Conservation (phyloP, 2,888 invertebrate species). For the Apoderus coryli region DNA sequence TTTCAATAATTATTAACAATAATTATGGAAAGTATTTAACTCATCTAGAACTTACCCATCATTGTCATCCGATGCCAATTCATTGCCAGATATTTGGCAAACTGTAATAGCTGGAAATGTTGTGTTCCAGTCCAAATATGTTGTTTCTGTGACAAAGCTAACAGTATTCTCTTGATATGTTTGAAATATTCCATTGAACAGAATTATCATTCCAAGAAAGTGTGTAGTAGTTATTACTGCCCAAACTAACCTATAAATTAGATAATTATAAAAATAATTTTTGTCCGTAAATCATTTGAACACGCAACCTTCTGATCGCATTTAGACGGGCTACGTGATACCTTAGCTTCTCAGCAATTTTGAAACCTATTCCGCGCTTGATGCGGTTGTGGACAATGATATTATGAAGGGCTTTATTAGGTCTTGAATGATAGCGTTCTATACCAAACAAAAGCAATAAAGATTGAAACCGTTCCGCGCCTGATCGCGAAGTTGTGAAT, state of each 20-base stretch:
- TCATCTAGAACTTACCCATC: slow-evolving; percentile 17
- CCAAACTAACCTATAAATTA: slow-evolving; percentile 43
- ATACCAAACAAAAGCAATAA: too few species aligned
- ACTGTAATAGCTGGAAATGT: slow-evolving; percentile 46
- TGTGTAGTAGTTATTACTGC: slow-evolving; percentile 33
- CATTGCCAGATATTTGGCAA: slow-evolving; percentile 36
- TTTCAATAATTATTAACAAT: not conserved
- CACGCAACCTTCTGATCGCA: too few species aligned
- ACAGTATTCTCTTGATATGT: slow-evolving; percentile 37
- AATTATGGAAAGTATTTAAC: slow-evolving; percentile 2
- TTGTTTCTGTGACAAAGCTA: slow-evolving; percentile 38
- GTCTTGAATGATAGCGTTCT: too few species aligned
- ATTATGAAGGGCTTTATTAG: too few species aligned
- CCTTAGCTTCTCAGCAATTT: too few species aligned
- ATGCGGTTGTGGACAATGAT: too few species aligned
- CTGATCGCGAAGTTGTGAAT: too few species aligned
- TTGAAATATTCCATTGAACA: slow-evolving; percentile 37
- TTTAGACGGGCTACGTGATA: too few species aligned
- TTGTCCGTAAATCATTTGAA: too few species aligned
- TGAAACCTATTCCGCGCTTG: too few species aligned
- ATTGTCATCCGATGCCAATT: slow-evolving; percentile 23
- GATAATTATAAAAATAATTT: slow-evolving; percentile 1
- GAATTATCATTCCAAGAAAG: slow-evolving; percentile 33
- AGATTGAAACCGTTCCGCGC: too few species aligned
- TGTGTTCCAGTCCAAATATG: slow-evolving; percentile 46